Evolutionary conservation across 1,140 invertebrate species (phyloP).

Genomic region (Contarinia nasturtii): DNA sequence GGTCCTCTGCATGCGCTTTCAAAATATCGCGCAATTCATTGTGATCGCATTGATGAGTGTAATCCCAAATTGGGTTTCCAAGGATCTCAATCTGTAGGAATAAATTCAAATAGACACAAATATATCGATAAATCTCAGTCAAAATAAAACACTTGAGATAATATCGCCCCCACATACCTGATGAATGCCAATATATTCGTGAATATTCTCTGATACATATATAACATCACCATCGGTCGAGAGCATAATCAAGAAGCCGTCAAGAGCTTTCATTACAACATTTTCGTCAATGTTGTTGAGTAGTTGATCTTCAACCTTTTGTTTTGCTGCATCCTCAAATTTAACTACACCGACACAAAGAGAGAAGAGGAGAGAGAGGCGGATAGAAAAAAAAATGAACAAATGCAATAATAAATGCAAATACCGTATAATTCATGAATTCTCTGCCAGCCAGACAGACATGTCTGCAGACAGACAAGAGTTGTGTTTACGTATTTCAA

Average conservation of each 20-base stretch:
- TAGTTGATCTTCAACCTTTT: neutral
- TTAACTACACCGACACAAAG: neutral
- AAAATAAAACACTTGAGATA: neutral
- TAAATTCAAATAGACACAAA: conserved; percentile 13
- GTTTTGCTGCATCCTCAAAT: neutral
- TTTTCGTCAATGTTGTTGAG: conserved; percentile 5
- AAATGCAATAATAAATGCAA: no score
- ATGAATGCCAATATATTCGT: conserved; percentile 69
- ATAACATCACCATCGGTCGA: conserved; percentile 77
- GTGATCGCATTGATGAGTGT: conserved; percentile 87
- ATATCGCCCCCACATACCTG: conserved; percentile 39
- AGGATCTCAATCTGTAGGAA: conserved; percentile 89
- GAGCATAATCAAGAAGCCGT: conserved; percentile 72
- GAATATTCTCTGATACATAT: conserved; percentile 79
- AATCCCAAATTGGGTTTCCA: conserved; percentile 85
- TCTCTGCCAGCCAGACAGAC: no score
- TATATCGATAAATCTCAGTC: neutral
- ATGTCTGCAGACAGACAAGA: neutral
- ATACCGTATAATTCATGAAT: no score
- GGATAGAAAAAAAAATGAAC: conserved; percentile 4
- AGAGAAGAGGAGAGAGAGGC: conserved; percentile 3
- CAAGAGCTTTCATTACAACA: conserved; percentile 39
- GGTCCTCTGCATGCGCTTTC: conserved; percentile 12
- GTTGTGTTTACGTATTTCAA: neutral
- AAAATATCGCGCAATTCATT: conserved; percentile 73